Conservation (phyloP, 2,888 invertebrate species). For the Papilio protenor region DNA sequence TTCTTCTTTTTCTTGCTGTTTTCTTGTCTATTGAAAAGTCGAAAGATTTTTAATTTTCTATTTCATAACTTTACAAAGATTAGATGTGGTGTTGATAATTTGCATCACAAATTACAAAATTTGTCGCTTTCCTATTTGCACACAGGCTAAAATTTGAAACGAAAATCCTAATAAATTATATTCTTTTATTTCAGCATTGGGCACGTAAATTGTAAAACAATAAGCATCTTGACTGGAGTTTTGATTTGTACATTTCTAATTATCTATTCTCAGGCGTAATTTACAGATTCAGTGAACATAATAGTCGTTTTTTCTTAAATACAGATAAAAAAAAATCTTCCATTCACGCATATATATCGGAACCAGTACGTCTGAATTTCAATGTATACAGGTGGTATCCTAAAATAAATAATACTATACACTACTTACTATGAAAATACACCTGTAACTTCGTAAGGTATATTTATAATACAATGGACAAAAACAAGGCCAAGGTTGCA, state of each 20-base stretch:
- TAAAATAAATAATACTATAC: not conserved
- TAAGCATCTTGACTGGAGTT: not conserved
- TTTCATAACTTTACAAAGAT: not conserved
- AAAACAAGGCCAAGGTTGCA: not conserved
- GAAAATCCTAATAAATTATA: not conserved
- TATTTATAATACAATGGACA: not conserved
- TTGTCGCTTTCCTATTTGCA: not conserved
- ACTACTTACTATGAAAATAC: not conserved
- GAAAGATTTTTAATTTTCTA: not conserved
- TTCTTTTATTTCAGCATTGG: not conserved
- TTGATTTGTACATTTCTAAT: not conserved
- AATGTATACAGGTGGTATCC: not conserved
- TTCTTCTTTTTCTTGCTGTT: constrained; percentile 83
- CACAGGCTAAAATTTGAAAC: not conserved
- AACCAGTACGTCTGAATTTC: not conserved
- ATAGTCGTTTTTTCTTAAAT: not conserved
- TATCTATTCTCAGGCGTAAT: not conserved
- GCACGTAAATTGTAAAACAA: not conserved
- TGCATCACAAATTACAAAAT: not conserved
- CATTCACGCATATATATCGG: not conserved
- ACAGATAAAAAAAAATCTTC: not conserved
- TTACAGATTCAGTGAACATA: not conserved
- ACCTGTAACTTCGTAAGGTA: not conserved
- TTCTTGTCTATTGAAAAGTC: constrained; percentile 66
- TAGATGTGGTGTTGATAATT: not conserved